phyloP scores from a whole-genome alignment of 2,888 invertebrate genomes.

The Vesta saturnalis region DNA sequence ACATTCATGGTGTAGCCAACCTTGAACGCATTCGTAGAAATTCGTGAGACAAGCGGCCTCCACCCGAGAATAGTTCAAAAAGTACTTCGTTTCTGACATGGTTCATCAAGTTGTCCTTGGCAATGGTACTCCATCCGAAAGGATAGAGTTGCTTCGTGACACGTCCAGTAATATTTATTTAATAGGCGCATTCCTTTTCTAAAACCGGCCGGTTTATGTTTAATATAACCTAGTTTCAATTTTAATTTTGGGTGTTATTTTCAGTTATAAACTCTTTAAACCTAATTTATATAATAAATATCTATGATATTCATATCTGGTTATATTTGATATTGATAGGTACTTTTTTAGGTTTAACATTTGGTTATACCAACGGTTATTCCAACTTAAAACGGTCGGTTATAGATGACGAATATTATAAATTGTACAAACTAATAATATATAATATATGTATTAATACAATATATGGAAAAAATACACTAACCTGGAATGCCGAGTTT shows the following conservation, averaged over 20 bases:
- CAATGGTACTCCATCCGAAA: background rate
- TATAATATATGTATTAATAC: too few species aligned
- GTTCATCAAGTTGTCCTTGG: background rate
- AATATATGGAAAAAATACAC: background rate
- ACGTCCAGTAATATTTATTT: too few species aligned
- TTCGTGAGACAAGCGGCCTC: background rate
- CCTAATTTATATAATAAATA: background rate
- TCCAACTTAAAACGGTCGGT: background rate
- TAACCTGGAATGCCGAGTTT: background rate
- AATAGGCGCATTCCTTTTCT: background rate
- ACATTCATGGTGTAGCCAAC: background rate
- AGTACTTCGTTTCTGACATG: background rate
- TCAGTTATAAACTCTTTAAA: background rate
- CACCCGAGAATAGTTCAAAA: background rate
- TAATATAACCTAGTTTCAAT: too few species aligned
- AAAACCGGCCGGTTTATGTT: background rate
- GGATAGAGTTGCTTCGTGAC: too few species aligned
- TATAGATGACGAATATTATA: background rate
- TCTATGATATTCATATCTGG: too few species aligned
- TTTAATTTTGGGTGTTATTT: too few species aligned
- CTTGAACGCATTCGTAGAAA: background rate
- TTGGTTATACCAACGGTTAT: background rate
- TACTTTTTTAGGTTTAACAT: background rate
- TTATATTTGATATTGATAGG: background rate
- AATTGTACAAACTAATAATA: background rate